Base-by-base conservation (phyloP, 2,888 invertebrate genomes). In the Drosophila austrosaltans region DNA sequence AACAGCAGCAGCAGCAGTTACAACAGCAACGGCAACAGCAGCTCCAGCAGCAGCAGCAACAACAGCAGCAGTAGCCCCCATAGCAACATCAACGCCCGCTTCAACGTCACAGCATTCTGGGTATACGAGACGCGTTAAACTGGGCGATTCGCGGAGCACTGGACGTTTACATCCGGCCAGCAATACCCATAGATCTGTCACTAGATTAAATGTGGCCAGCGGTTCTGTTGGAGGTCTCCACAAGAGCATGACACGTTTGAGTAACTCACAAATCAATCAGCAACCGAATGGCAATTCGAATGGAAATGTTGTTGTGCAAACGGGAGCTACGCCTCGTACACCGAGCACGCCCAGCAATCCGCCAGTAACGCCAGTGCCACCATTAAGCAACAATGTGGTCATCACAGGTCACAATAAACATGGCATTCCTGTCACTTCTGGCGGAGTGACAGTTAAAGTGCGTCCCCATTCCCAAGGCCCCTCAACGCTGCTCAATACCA, bases 241-340 rank as follows among this genome's bases (percentile, higher is more conserved):
- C 90, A 96, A 96, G 91, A 96, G 96, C 90, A 96, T 96, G 96
- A 96, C 96, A 7, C 94, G 96, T 44, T 91, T 96, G 71, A 96
- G 96, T 72, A 96, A 96, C 12, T 96, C 96, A 48, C 96, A 96
- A 91, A 96, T 96, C 80, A 95, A 96, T 89, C 93, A 93, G 67
- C 94, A 93, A 63, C 84, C 87, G 1, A 86, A 82, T n/a, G 93
- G 93, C 63, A 90, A 69, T 44, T 91, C 91, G 63, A 92, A 90
- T 65, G 87, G 91, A 10, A 88, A 91, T 78, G 91, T 92, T 20
- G 89, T 91, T 22, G 91, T 91, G 36, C 92, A 91, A 64, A 90
- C 91, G 44, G 89, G 92, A 77, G 92, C 91, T 39, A 78, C 76
- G 12, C 72, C 82, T 68, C 90, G 90, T 48, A 76, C 78, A 12